Base-by-base conservation (phyloP, 2,113 vertebrate species). In the Rhynchomys soricoides region DNA sequence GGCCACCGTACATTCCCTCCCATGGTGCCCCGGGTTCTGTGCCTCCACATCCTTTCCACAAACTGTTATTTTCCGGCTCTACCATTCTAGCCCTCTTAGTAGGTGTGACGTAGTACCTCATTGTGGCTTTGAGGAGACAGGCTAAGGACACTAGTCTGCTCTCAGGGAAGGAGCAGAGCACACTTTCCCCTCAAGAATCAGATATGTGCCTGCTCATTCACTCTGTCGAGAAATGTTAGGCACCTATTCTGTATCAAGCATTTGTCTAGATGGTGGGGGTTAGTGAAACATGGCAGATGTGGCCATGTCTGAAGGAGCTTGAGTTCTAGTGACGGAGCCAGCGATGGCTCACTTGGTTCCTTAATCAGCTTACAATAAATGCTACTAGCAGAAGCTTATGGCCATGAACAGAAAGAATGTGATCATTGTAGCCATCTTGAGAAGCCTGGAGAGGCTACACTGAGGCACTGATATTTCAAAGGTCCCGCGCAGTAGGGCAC, bases 151-250 rank as follows among this genome's bases (percentile, higher is more conserved):
- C 40, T 24, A 64, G 43, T 22, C 43, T n/a, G 77, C 26, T 24
- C 87, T 50, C 16, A 73, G 43, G 17, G 48, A 34, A 37, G 78
- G 40, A 77, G 37, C n/a, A 87, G 85, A 91, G 64, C 40, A 5
- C 37, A 81, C 22, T 59, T 93, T 73, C 50, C 55, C 90, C 92
- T 57, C 17, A 75, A 88, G 64, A 95, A 75, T 85, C 43, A 37
- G 82, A 52, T 74, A 13, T 48, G 37, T 15, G 57, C 52, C 89
- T 94, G 81, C 29, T 88, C 50, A 37, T 70, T 74, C 37, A 50
- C 52, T 79, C 37, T 88, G n/a, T 75, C 81, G 83, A 55, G 45
- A 86, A 68, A n/a, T 40, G 0, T 66, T 83, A 66, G 91, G 37
- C 43, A 48, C 48, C 48, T 50, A 19, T 68, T 91, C 15, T 10